A percentile compares a stretch with the other conserved stretches of the same genome.
phyloP scores from a whole-genome alignment of 1,140 invertebrate genomes.

The Pinna nobilis region DNA sequence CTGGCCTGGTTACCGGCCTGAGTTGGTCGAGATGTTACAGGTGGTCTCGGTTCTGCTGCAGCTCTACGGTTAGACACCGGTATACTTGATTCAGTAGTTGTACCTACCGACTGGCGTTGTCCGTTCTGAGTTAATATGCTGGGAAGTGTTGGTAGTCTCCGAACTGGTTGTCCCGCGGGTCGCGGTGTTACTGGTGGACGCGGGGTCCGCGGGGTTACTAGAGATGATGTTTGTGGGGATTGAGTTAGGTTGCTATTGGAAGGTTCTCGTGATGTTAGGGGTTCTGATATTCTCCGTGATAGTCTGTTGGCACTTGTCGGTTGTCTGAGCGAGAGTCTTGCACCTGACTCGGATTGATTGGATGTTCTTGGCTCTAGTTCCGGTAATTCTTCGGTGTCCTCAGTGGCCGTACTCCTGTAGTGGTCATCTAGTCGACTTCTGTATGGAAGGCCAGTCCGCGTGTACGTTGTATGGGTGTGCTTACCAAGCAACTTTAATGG shows the following conservation, averaged over 20 bases:
- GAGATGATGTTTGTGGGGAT: background rate
- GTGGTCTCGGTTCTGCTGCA: conserved; percentile 13
- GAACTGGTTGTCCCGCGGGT: conserved; percentile 20
- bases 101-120: background rate
- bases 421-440: conserved; percentile 20
- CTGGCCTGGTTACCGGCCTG: background rate
- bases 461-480: conserved; percentile 63
- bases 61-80: too few species aligned
- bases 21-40: background rate
- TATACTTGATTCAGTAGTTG: background rate
- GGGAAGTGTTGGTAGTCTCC: conserved; percentile 52
- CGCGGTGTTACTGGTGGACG: conserved; percentile 48
- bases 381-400: background rate
- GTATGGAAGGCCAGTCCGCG: conserved; percentile 31
- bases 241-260: background rate
- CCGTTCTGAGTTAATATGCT: conserved; percentile 28
- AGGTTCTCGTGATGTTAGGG: background rate
- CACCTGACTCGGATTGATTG: conserved; percentile 3
- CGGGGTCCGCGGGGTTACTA: conserved; percentile 32
- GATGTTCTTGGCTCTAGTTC: background rate
- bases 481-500: conserved; percentile 44
- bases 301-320: conserved; percentile 2
- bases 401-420: conserved; percentile 7
- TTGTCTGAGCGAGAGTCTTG: conserved; percentile 1
- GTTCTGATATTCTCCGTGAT: background rate